Evolutionary conservation across 2,888 invertebrate species (phyloP).

Genomic region (Cephus runcator): DNA sequence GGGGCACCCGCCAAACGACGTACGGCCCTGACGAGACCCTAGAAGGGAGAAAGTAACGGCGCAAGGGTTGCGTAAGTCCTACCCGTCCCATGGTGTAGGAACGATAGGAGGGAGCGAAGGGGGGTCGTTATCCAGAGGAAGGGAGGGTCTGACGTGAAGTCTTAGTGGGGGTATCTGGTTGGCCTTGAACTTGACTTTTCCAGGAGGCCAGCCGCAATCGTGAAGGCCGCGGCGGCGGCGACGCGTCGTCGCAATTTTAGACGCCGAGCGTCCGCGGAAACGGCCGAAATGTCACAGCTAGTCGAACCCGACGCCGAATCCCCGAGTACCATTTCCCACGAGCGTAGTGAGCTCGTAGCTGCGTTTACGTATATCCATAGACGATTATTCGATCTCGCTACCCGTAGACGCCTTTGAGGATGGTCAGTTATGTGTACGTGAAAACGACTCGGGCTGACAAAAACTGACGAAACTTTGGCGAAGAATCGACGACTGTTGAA

Average conservation of each 20-base stretch:
- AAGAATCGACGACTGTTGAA: background rate
- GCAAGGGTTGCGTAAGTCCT: conserved; percentile 45
- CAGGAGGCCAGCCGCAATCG: conserved; percentile 35
- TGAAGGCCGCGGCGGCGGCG: conserved; percentile 34
- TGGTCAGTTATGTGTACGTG: background rate
- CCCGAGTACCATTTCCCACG: background rate
- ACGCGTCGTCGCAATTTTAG: conserved; percentile 50
- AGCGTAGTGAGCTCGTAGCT: background rate
- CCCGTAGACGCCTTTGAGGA: background rate
- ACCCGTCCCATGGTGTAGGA: conserved; percentile 23
- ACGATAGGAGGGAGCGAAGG: conserved; percentile 17
- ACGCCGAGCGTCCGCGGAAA: conserved; percentile 52
- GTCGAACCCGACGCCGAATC: background rate
- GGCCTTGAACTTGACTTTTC: conserved; percentile 61
- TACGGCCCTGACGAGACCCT: background rate
- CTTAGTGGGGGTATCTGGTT: conserved; percentile 28
- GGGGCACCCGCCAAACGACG: background rate
- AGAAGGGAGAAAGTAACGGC: conserved; percentile 38
- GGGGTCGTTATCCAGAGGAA: background rate
- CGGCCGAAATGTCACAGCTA: conserved; percentile 25
- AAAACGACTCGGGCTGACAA: background rate
- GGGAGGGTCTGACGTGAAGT: conserved; percentile 18
- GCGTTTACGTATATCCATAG: background rate
- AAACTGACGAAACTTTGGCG: background rate
- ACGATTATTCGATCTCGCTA: background rate